phyloP scores from a whole-genome alignment of 2,888 invertebrate genomes.

The Strigamia crassipes region DNA sequence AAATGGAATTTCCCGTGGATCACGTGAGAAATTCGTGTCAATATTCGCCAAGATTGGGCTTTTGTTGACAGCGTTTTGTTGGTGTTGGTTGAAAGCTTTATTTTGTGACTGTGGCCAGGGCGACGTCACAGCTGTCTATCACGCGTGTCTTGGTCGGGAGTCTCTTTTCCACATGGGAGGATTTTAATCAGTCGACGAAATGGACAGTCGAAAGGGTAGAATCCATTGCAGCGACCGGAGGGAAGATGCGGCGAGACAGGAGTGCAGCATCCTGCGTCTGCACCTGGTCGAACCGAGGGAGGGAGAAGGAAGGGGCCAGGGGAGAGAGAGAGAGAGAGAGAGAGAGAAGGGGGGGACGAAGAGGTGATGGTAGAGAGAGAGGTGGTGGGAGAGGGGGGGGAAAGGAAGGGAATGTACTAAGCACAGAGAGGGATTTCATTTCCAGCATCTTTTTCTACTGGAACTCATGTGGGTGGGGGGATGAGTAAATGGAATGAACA shows the following conservation, averaged over 20 bases:
- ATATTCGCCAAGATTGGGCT: slow-evolving; percentile 14
- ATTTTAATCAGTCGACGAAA: slow-evolving; percentile 42
- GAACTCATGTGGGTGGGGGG: slow-evolving; percentile 39
- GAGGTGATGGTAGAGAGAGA: slow-evolving; percentile 2
- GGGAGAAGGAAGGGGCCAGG: slow-evolving; percentile 14
- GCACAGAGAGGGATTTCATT: slow-evolving; percentile 38
- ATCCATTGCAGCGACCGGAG: slow-evolving; percentile 29
- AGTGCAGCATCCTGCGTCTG: slow-evolving; percentile 33
- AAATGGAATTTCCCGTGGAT: slow-evolving; percentile 22
- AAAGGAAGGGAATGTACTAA: slow-evolving; percentile 29
- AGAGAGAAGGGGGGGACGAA: not conserved
- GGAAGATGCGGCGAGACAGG: slow-evolving; percentile 39
- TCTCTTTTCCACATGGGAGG: slow-evolving; percentile 42
- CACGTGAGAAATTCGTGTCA: slow-evolving; percentile 33
- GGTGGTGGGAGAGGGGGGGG: not conserved
- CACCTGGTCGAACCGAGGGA: slow-evolving; percentile 31
- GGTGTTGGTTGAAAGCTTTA: slow-evolving; percentile 36
- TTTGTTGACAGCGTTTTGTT: slow-evolving; percentile 35
- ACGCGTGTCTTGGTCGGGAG: slow-evolving; percentile 27
- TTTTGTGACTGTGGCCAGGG: slow-evolving; percentile 34
- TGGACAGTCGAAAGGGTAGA: slow-evolving; percentile 40
- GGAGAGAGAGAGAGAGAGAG: slow-evolving; percentile 12
- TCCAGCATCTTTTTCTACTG: slow-evolving; percentile 36
- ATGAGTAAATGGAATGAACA: slow-evolving; percentile 44
- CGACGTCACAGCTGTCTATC: slow-evolving; percentile 40